phyloP scores from a whole-genome alignment of 2,888 invertebrate genomes.

The Calliopum simillimum region DNA sequence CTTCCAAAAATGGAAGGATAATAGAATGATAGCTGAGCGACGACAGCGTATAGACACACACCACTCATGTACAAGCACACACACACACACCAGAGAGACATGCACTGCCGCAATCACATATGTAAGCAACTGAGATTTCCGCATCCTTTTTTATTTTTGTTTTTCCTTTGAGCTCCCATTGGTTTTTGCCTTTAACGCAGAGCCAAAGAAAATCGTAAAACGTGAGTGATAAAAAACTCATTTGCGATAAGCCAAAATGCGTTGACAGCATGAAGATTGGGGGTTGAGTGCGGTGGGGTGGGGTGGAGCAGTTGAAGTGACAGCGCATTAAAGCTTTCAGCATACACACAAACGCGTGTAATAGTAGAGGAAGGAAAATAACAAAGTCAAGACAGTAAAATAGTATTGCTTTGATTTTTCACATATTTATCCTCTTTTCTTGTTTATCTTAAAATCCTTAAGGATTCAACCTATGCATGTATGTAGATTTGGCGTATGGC shows the following conservation, averaged over 20 bases:
- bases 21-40: neutral
- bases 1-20: neutral
- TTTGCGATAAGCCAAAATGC: conserved; percentile 20
- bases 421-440: no score
- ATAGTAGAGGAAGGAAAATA: no score
- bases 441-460: no score
- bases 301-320: neutral
- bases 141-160: neutral
- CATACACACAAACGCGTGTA: no score
- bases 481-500: no score
- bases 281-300: neutral
- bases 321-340: neutral
- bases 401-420: no score
- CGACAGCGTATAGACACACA: neutral
- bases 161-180: neutral
- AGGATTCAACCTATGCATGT: no score
- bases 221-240: conserved; percentile 25
- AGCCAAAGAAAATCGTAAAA: conserved; percentile 16
- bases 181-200: no score
- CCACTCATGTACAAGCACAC: no score
- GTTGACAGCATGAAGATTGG: conserved; percentile 10
- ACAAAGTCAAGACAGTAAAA: no score
- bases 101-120: neutral
- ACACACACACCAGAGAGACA: neutral
- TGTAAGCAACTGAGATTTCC: conserved; percentile 12